Percentiles rank a stretch among this genome's conserved stretches.
These are phyloP conservation scores for Colinus virginianus DNA, from an alignment of 2,113 vertebrate species.

Conservation along the genomic window DNA sequence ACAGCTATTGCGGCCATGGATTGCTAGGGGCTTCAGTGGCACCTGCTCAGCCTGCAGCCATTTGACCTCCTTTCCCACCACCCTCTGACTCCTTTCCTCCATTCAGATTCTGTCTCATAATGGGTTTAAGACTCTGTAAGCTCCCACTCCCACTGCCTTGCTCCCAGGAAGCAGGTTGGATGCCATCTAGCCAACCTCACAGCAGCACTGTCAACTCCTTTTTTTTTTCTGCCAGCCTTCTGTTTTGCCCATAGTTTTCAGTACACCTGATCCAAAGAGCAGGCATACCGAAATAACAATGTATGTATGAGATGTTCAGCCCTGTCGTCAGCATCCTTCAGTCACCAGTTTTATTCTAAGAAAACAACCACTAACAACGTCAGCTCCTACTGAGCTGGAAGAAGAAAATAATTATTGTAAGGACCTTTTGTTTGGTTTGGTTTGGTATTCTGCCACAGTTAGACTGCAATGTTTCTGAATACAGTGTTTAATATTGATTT, in stretches of 20 bases:
- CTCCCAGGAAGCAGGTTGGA: neutral
- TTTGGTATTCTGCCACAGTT: neutral
- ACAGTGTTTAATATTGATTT: neutral
- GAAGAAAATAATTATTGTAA: neutral
- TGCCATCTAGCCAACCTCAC: neutral
- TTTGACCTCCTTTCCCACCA: constrained; percentile 30
- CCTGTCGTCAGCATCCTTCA: neutral
- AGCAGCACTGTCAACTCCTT: neutral
- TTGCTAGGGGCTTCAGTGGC: neutral
- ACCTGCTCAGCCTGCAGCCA: constrained; percentile 48
- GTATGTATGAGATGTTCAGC: neutral
- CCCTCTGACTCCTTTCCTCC: neutral
- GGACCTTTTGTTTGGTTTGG: neutral
- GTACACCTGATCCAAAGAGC: neutral
- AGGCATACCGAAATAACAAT: neutral
- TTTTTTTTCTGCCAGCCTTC: neutral
- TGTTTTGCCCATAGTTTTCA: neutral
- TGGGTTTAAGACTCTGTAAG: neutral
- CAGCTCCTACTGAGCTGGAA: neutral
- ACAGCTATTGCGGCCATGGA: neutral
- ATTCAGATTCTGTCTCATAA: neutral
- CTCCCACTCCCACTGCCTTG: neutral
- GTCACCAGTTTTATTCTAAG: neutral
- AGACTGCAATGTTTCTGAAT: neutral
- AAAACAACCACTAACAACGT: neutral